A percentile compares a stretch with the other conserved stretches of the same genome.
phyloP scores from a whole-genome alignment of 2,888 invertebrate genomes.

The Leptopterna dolabrata region DNA sequence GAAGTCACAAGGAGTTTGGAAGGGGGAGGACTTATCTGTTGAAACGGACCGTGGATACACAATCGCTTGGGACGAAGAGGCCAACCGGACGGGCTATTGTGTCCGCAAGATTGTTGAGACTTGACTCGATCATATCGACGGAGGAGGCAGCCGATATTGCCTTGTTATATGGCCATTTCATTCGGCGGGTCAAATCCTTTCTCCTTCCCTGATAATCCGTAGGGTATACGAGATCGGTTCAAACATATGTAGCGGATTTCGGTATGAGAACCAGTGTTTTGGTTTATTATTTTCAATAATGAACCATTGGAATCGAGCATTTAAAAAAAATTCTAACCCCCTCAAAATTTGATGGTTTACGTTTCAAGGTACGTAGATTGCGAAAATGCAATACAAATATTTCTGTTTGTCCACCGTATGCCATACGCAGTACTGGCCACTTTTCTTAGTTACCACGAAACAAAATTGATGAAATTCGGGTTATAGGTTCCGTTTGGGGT shows the following conservation, averaged over 20 bases:
- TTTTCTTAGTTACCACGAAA: no score
- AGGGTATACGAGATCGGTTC: not conserved
- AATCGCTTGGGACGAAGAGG: not conserved
- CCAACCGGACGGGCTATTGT: not conserved
- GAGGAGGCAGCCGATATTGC: not conserved
- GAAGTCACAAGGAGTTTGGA: conserved; percentile 4
- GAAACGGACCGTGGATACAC: not conserved
- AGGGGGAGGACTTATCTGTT: not conserved
- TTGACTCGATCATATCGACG: not conserved
- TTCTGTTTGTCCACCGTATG: no score
- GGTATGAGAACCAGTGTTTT: no score
- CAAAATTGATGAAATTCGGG: no score
- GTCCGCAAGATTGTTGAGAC: not conserved
- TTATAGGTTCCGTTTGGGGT: no score
- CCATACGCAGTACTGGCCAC: no score
- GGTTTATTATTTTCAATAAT: no score
- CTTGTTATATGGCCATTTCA: not conserved
- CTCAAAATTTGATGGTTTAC: no score
- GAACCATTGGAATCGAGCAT: no score
- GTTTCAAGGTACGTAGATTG: no score
- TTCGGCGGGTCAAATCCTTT: not conserved
- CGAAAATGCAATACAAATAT: no score
- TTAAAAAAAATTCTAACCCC: no score
- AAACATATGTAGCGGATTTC: not conserved
- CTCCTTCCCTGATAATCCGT: not conserved